phyloP scores from a whole-genome alignment of 2,888 invertebrate genomes.

The Euproctis similis region DNA sequence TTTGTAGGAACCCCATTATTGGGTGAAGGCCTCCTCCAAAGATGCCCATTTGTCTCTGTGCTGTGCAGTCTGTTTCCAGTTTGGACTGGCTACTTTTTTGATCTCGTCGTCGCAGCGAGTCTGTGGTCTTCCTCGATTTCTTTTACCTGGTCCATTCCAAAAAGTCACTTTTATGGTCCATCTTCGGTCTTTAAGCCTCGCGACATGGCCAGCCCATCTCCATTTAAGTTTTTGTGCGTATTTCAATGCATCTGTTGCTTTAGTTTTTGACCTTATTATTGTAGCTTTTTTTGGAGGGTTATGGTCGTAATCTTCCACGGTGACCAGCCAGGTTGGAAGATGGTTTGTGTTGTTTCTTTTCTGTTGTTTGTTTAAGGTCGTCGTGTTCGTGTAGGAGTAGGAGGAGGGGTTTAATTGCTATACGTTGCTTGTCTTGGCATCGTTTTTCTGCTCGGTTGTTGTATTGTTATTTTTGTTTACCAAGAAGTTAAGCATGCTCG shows the following conservation, averaged over 20 bases:
- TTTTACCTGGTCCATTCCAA: no score
- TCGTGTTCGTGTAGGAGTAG: conserved; percentile 1
- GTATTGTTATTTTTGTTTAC: conserved; percentile 2
- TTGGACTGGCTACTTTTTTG: background rate
- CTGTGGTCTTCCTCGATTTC: no score
- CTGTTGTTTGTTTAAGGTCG: conserved; percentile 1
- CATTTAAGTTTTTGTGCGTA: no score
- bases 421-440: conserved; percentile 1
- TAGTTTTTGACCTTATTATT: background rate
- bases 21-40: conserved; percentile 1
- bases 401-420: conserved; percentile 3
- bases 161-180: no score
- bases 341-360: conserved; percentile 2
- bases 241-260: background rate
- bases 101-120: background rate
- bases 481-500: conserved; percentile 6
- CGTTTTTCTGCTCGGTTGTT: conserved; percentile 1
- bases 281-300: conserved; percentile 1
- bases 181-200: no score
- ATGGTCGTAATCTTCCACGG: conserved; percentile 4
- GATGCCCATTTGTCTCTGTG: background rate
- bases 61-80: background rate
- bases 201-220: no score
- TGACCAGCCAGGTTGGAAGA: conserved; percentile 3
- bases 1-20: background rate